Evolutionary conservation across 2,797 vertebrate species (phyloP).

Genomic region (Oreochromis grahami): DNA sequence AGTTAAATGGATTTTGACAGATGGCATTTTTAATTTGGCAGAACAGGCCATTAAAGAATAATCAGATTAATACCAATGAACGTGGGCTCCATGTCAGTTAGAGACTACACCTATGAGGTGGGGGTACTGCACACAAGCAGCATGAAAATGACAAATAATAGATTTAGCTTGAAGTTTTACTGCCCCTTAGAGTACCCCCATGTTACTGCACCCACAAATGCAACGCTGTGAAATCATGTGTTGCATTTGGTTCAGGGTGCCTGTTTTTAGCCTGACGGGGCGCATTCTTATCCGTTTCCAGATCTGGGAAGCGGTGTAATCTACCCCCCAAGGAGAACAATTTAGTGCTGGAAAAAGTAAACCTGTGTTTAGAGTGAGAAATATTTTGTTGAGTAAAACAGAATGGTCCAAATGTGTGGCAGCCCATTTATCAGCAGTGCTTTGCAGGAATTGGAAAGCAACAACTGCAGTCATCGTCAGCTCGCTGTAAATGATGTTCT

Average conservation of each 20-base stretch:
- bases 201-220: conserved; percentile 46
- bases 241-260: background rate
- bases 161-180: conserved; percentile 42
- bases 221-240: background rate
- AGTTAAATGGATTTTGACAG: conserved; percentile 26
- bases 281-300: background rate
- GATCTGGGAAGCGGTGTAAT: background rate
- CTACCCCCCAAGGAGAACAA: background rate
- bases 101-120: background rate
- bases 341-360: conserved; percentile 5
- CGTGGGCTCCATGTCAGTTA: conserved; percentile 13
- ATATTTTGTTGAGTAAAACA: background rate
- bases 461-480: background rate
- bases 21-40: conserved; percentile 34
- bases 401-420: background rate
- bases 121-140: background rate
- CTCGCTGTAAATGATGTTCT: conserved; percentile 14
- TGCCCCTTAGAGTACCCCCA: conserved; percentile 58
- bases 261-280: background rate
- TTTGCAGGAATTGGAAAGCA: conserved; percentile 12
- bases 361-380: background rate
- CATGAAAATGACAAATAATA: background rate
- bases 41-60: conserved; percentile 20
- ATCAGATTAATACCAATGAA: conserved; percentile 25
- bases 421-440: background rate